Evolutionary conservation across 2,888 invertebrate genomes (phyloP).

Genomic region (Archaeoteleia sp.): DNA sequence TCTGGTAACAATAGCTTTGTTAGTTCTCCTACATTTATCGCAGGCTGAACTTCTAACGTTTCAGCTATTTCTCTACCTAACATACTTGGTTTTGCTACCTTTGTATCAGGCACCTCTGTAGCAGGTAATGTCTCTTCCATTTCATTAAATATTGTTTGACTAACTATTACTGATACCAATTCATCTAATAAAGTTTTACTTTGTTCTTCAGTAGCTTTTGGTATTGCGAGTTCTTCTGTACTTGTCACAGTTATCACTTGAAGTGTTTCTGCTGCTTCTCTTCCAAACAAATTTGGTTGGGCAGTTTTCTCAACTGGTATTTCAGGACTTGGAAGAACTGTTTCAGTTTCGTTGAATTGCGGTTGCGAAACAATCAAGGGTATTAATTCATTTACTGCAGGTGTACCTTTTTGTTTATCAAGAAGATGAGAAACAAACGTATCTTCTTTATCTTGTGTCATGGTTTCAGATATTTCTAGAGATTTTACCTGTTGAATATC

Average conservation of each 20-base stretch:
- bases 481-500: constrained; percentile 74
- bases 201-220: constrained; percentile 52
- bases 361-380: constrained; percentile 56
- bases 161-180: constrained; percentile 58
- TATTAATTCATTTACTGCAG: constrained; percentile 45
- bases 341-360: constrained; percentile 49
- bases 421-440: constrained; percentile 52
- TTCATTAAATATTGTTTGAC: constrained; percentile 60
- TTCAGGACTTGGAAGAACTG: constrained; percentile 45
- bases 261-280: constrained; percentile 57
- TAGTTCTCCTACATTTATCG: constrained; percentile 62
- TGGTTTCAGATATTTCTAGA: constrained; percentile 69
- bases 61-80: constrained; percentile 72
- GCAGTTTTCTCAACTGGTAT: constrained; percentile 55
- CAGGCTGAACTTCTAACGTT: constrained; percentile 69
- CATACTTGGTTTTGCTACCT: constrained; percentile 62
- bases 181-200: constrained; percentile 56
- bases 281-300: constrained; percentile 42
- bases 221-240: constrained; percentile 52
- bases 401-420: constrained; percentile 55
- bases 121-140: constrained; percentile 55
- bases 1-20: constrained; percentile 56
- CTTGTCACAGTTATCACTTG: constrained; percentile 61
- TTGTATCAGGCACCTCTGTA: constrained; percentile 54
- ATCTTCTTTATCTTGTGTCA: constrained; percentile 71